Percentiles rank a stretch among this genome's conserved stretches.
phyloP scores from a whole-genome alignment of 2,888 invertebrate species.

The Zaprionus bogoriensis region DNA sequence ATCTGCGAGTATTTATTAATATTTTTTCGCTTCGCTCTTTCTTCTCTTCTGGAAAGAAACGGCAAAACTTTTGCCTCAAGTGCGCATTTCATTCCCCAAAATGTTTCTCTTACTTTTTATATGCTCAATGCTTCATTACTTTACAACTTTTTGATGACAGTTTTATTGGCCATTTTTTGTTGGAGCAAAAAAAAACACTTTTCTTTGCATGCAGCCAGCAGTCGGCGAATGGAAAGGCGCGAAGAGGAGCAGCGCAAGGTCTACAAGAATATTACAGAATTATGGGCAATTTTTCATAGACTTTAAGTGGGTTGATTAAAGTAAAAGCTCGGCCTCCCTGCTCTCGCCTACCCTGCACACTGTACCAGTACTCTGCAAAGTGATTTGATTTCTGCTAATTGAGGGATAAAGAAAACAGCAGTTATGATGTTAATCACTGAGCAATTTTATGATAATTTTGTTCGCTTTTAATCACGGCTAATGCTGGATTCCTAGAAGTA shows the following conservation, averaged over 20 bases:
- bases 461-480: neutral
- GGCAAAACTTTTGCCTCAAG: conserved; percentile 56
- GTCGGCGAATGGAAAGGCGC: neutral
- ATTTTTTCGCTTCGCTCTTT: conserved; percentile 19
- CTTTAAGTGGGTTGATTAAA: conserved; percentile 44
- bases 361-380: conserved; percentile 11
- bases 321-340: neutral
- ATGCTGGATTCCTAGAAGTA: too few species aligned
- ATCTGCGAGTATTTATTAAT: conserved; percentile 55
- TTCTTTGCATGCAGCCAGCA: conserved; percentile 30
- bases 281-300: conserved; percentile 49
- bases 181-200: conserved; percentile 25
- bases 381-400: conserved; percentile 28
- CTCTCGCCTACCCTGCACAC: neutral
- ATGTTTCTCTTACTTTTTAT: conserved; percentile 31
- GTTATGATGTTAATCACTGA: conserved; percentile 9
- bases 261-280: conserved; percentile 37
- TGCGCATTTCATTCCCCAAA: conserved; percentile 33
- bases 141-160: conserved; percentile 76
- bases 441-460: neutral
- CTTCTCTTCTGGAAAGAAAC: conserved; percentile 13
- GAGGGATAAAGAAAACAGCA: conserved; percentile 20
- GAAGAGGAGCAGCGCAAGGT: neutral
- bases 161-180: conserved; percentile 68
- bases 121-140: conserved; percentile 70